Base-by-base conservation (phyloP, 2,888 invertebrate genomes). In the Apotomis capreana region DNA sequence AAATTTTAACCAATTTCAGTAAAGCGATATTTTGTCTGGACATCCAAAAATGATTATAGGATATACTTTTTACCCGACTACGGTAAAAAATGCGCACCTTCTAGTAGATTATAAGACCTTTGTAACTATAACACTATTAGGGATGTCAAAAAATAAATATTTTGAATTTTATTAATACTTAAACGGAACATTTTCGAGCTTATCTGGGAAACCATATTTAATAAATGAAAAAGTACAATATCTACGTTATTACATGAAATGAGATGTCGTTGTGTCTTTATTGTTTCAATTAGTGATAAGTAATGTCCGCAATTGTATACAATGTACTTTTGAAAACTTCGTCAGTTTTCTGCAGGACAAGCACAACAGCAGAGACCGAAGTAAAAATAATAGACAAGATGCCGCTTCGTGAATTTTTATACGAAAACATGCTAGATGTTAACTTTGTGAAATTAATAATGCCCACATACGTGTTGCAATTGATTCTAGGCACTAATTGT, bases 371-470 rank as follows among this genome's bases (percentile, higher is more conserved):
- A 26, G 12, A 40, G 13, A 13, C 3, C 26, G 2, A 6, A 36
- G 58, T 58, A 58, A 36, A 13, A 63, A 26, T n/a, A 51, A n/a
- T 10, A 13, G 15, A 49, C 13, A 71, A 51, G 52, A 71, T 71
- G 70, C 15, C 49, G 46, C 26, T 62, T 5, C 57, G 52, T n/a
- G 61, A 68, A 26, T 40, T 59, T 62, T 36, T 78, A 74, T 54
- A 71, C 5, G 65, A 70, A 36, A 72, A 75, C 67, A 62, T 46
- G 12, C 51, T 81, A 37, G 76, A 77, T 26, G 70, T 78, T 12
- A 78, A 77, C 72, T 76, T 84, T n/a, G 54, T 81, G 5, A 78
- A 78, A 74, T 77, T 79, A 73, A 81, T 85, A 26, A 74, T 76
- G n/a, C 77, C 79, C 4, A 60, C 81, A 9, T 73, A 81, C 49